These are phyloP conservation scores for Astreopora myriophthalma DNA, from an alignment of 64 coral and sea anemone genomes.

Conservation along the genomic window DNA sequence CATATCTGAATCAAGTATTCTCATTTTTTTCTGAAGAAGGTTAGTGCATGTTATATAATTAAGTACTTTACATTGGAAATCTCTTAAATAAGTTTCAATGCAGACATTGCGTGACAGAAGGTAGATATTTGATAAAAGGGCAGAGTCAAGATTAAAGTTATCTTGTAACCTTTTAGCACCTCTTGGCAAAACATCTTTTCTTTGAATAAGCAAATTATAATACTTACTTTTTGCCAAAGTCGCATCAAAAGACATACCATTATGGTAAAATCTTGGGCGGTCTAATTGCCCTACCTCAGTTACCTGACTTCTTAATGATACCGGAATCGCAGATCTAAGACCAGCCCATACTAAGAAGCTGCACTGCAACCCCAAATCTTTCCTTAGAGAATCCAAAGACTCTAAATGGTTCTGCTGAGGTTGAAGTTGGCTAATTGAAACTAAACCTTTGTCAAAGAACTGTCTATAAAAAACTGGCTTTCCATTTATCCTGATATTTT, in stretches of 20 bases:
- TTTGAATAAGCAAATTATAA: not conserved
- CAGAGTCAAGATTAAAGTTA: too few relatives aligned
- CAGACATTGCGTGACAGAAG: not conserved
- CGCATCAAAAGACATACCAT: not conserved
- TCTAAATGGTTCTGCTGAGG: not conserved
- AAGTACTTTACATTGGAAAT: conserved; percentile 4
- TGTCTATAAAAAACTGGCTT: not conserved
- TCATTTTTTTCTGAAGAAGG: not conserved
- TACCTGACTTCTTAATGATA: not conserved
- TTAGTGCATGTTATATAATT: not conserved
- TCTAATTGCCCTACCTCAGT: not conserved
- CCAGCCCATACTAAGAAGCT: not conserved
- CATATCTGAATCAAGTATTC: not conserved
- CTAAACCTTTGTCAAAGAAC: not conserved
- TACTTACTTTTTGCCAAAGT: not conserved
- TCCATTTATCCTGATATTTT: too few relatives aligned
- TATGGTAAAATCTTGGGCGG: not conserved
- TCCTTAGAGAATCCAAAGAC: not conserved
- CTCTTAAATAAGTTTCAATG: not conserved
- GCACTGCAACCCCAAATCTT: not conserved
- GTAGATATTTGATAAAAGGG: too few relatives aligned
- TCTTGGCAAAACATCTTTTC: too few relatives aligned
- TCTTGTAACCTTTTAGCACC: not conserved
- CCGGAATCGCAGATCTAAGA: not conserved
- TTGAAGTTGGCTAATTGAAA: not conserved